Percentiles rank a stretch among this genome's conserved stretches.
Conservation (phyloP, 2,113 vertebrate genomes). For the Climacteris rufus region DNA sequence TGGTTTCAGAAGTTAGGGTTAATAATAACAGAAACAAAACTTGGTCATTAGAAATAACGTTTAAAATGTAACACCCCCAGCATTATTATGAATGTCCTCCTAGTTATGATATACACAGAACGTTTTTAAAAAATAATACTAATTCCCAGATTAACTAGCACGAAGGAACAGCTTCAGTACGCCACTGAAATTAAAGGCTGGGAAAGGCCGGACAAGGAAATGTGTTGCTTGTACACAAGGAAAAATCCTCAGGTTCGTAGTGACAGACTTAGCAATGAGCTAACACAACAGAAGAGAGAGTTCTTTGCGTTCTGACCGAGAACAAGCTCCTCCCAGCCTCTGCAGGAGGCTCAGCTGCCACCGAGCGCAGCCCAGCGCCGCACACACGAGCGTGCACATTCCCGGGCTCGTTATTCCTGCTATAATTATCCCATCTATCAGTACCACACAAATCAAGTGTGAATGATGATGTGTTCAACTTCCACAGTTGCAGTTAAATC, state of each 20-base stretch:
- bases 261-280: background rate
- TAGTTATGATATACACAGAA: background rate
- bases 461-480: background rate
- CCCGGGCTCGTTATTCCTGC: background rate
- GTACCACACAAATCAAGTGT: background rate
- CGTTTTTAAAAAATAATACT: background rate
- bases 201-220: background rate
- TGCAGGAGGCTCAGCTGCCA: background rate
- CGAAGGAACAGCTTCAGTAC: background rate
- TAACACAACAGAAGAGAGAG: background rate
- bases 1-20: background rate
- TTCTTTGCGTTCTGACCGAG: background rate
- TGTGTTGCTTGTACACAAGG: background rate
- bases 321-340: no score
- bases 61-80: background rate
- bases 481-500: background rate
- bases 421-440: background rate
- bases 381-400: fast-evolving
- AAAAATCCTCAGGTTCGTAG: fast-evolving
- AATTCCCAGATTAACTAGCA: background rate
- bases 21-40: background rate
- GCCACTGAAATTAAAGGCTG: background rate
- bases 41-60: background rate
- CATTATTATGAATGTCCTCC: background rate
- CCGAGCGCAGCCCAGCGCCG: fast-evolving